Conservation (phyloP, 2,797 vertebrate species). For the Propithecus deckenii region DNA sequence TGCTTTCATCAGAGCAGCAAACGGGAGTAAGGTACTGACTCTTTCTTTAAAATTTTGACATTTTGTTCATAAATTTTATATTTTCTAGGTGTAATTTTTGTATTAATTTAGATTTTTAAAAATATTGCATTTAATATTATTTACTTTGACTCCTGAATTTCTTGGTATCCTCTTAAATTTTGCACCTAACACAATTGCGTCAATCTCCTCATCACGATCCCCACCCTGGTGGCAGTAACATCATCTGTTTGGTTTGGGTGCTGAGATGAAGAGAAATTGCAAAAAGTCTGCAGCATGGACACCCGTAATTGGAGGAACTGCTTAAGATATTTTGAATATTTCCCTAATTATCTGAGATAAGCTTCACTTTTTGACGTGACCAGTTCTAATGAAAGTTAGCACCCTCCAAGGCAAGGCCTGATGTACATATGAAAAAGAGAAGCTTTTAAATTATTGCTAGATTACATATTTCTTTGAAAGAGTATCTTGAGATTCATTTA, state of each 20-base stretch:
- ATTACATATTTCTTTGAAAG: slow-evolving; percentile 14
- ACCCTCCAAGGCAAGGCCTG: not conserved
- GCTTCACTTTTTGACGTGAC: not conserved
- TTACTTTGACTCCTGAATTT: not conserved
- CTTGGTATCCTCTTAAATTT: not conserved
- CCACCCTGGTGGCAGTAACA: not conserved
- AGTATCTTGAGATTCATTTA: not conserved
- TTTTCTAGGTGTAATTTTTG: not conserved
- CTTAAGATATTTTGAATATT: not conserved
- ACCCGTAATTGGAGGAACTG: not conserved
- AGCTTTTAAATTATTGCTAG: not conserved
- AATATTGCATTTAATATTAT: not conserved
- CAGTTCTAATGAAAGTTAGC: not conserved
- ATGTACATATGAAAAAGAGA: not conserved
- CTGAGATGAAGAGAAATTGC: not conserved
- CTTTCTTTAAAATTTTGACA: not conserved
- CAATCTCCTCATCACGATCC: not conserved
- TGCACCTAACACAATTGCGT: not conserved
- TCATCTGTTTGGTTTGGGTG: not conserved
- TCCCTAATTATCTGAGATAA: slow-evolving; percentile 38
- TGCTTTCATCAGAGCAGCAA: not conserved
- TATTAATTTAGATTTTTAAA: not conserved
- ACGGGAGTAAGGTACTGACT: not conserved
- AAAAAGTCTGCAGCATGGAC: not conserved
- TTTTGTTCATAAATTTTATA: not conserved